phyloP scores from a whole-genome alignment of 2,113 vertebrate species.

The Rhagologus leucostigma region DNA sequence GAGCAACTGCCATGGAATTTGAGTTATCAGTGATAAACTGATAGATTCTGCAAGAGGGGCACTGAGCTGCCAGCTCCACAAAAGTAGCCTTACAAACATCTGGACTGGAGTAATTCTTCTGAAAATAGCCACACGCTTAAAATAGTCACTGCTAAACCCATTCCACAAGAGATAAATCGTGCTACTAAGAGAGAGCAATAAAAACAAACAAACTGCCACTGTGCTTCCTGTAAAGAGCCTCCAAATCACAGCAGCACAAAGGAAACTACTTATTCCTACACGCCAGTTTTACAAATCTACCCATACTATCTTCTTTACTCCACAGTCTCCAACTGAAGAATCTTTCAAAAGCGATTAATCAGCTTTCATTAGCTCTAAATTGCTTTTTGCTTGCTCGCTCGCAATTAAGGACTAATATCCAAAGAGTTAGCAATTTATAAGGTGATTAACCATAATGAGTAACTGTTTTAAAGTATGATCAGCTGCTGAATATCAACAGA shows the following conservation, averaged over 20 bases:
- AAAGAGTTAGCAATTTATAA: constrained; percentile 32
- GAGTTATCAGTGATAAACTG: background rate
- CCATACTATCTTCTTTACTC: background rate
- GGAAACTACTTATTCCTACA: background rate
- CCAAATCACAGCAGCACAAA: background rate
- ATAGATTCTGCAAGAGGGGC: background rate
- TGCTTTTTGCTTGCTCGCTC: constrained; percentile 31
- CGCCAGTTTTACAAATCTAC: background rate
- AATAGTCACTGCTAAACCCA: background rate
- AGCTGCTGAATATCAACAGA: background rate
- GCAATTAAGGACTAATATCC: constrained; percentile 43
- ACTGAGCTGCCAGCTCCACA: background rate
- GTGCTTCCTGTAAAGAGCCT: background rate
- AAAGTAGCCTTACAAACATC: background rate
- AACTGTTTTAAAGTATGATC: background rate
- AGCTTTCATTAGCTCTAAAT: constrained; percentile 10
- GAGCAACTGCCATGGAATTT: background rate
- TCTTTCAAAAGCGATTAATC: constrained; percentile 39
- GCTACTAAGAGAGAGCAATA: background rate
- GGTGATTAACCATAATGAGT: constrained; percentile 9
- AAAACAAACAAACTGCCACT: background rate
- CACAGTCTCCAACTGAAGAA: background rate
- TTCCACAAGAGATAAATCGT: background rate
- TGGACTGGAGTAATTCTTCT: background rate
- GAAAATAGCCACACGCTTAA: background rate